Conservation (phyloP, 2,797 vertebrate genomes). For the Octomys mimax region DNA sequence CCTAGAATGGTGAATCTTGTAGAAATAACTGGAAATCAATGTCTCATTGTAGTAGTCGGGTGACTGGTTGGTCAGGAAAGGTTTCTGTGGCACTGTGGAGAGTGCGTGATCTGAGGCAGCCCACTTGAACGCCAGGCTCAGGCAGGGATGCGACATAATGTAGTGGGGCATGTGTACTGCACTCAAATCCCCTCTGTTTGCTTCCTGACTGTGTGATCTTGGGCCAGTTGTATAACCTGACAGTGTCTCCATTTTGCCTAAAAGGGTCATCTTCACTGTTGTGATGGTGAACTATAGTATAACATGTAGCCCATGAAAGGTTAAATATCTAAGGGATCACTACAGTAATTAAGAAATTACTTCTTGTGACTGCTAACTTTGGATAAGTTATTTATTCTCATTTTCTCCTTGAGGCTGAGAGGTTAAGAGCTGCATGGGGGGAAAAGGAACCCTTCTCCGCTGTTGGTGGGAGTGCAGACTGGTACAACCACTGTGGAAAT, state of each 20-base stretch:
- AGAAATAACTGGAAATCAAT: neutral
- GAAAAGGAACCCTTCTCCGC: too few relatives aligned
- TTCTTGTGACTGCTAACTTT: neutral
- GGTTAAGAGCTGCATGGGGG: neutral
- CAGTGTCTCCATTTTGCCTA: neutral
- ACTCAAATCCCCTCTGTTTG: neutral
- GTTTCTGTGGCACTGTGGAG: neutral
- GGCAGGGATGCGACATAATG: neutral
- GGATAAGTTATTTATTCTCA: neutral
- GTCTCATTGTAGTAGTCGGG: neutral
- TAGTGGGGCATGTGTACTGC: neutral
- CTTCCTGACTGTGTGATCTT: neutral
- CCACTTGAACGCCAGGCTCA: neutral
- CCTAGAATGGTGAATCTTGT: neutral
- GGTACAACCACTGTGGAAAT: too few relatives aligned
- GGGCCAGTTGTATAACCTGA: neutral
- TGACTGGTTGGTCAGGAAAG: neutral
- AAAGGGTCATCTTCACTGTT: neutral
- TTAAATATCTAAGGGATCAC: neutral
- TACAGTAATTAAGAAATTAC: neutral
- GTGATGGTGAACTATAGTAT: neutral
- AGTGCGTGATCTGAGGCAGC: neutral
- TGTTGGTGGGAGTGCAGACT: too few relatives aligned
- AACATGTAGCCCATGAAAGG: neutral
- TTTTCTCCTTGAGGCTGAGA: neutral